Evolutionary conservation across 1,140 invertebrate genomes (phyloP), one percentile per base, ranked within the genome.

Genomic region (Drosophila melanica): DNA sequence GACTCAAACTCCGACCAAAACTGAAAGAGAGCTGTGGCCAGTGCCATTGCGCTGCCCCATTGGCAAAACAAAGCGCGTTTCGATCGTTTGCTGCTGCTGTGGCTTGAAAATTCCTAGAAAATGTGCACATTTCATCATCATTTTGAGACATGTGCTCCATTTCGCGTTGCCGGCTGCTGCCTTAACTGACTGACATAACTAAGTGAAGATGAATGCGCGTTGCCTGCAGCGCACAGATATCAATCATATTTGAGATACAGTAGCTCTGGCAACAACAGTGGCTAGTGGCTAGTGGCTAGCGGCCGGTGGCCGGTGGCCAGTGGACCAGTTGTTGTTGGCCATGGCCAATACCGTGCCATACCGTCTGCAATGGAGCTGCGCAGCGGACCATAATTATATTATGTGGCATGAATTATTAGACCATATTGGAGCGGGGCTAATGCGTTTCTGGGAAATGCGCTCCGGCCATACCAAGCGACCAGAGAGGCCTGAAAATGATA

Each of bases 371-470:
- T 48, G 65, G 64, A 78, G 72, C 66, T 75, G 62, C 50, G 69
- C 65, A 76, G 42, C 85, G 85, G 72, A 84, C 87, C 87, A 90
- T 90, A 90, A 90, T 90, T 87, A 90, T 87, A 90, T 90, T 90
- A 90, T 90, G 82, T 90, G 87, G 87, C 87, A 90, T 90, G 87
- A 90, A 90, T 90, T 90, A 90, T 90, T 90, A 90, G 87, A 90
- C 87, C 87, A 90, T 90, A 90, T 90, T 90, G 82, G 87, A 90
- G 85, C 70, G 81, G 68, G 66, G 75, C 82, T 90, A 90, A 90
- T 90, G 81, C 81, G 82, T 90, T 90, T 90, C 87, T 90, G 77
- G 82, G 87, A 90, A 90, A 90, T 75, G 79, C 47, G 53, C 45
- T 62, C 30, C 68, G 14, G 33, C 33, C 69, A 68, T 57, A 48